These are phyloP conservation scores for Clepsis dumicolana DNA, from an alignment of 2,888 invertebrate genomes.

Conservation along the genomic window DNA sequence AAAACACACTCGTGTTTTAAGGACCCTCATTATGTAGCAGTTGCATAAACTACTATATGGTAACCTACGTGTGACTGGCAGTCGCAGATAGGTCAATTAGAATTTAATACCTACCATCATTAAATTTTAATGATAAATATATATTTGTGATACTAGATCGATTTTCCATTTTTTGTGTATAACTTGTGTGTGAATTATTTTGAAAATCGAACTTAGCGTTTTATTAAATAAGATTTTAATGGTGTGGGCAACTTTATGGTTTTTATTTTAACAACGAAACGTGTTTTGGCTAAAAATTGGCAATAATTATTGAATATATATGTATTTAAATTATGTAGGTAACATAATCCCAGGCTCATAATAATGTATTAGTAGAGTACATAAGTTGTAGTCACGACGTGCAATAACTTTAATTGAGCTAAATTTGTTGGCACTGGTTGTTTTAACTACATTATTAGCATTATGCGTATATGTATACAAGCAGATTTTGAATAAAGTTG, in stretches of 20 bases:
- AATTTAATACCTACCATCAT: slow-evolving; percentile 2
- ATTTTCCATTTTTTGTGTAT: neutral
- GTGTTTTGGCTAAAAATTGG: neutral
- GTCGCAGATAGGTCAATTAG: neutral
- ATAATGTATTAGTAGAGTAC: neutral
- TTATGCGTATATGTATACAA: slow-evolving; percentile 10
- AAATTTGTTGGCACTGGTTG: slow-evolving; percentile 26
- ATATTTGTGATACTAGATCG: slow-evolving; percentile 39
- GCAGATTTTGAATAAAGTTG: slow-evolving; percentile 36
- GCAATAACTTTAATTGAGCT: slow-evolving; percentile 16
- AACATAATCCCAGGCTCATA: slow-evolving; percentile 10
- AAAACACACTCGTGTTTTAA: too few relatives aligned
- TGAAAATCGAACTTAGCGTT: slow-evolving; percentile 18
- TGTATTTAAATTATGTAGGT: neutral
- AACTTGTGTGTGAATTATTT: slow-evolving; percentile 15
- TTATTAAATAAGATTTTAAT: slow-evolving; percentile 12
- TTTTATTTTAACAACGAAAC: slow-evolving; percentile 10
- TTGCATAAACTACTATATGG: too few relatives aligned
- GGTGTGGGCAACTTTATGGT: neutral
- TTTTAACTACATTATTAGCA: slow-evolving; percentile 23
- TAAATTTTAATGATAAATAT: slow-evolving; percentile 6
- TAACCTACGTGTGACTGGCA: neutral
- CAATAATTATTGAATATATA: slow-evolving; percentile 9
- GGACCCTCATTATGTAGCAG: too few relatives aligned
- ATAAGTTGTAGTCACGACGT: neutral